Evolutionary conservation across 2,113 vertebrate genomes (phyloP), one percentile per base, ranked within the genome.

Genomic region (Artemisiospiza belli): DNA sequence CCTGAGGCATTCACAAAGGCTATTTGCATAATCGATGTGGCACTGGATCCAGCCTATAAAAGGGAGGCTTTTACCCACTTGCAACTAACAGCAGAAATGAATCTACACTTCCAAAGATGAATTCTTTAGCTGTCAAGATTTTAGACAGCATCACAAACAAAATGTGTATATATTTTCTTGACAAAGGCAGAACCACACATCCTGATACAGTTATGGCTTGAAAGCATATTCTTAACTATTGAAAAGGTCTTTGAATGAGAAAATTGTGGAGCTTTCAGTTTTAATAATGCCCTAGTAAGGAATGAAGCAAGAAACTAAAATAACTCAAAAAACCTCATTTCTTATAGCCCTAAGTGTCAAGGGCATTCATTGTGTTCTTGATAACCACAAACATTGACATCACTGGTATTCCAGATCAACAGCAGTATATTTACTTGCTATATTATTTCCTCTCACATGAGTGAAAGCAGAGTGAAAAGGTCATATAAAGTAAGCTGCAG

Each of bases 191-290:
- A 97, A 88, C 90, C 83, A 89, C 76, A 80, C 83, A 81, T 92
- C 88, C 87, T 91, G 95, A 97, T 97, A 96, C 59, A 95, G 85
- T 97, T 96, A 94, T 28, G 90, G 85, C 87, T 97, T 97, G 95
- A 98, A 97, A 98, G 96, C 96, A 93, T 96, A 91, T 96, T 96
- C 92, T 98, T 97, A 98, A 90, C 90, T 95, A 95, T 31, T 97
- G 95, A 95, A 97, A 98, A 97, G 96, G 96, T 91, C 96, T 97
- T 97, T 96, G 93, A 92, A 90, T 94, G 87, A 94, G 93, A 92
- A 97, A 97, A 97, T 96, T 90, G 96, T 92, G 79, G 92, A 94
- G 92, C 90, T 97, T 97, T 97, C 96, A 92, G 84, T 97, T 97
- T 96, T 97, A 97, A 97, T 98, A 97, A 97, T 89, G 80, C 87